These are phyloP conservation scores for Tupiocoris notatus DNA, from an alignment of 2,888 invertebrate genomes.

Conservation along the genomic window DNA sequence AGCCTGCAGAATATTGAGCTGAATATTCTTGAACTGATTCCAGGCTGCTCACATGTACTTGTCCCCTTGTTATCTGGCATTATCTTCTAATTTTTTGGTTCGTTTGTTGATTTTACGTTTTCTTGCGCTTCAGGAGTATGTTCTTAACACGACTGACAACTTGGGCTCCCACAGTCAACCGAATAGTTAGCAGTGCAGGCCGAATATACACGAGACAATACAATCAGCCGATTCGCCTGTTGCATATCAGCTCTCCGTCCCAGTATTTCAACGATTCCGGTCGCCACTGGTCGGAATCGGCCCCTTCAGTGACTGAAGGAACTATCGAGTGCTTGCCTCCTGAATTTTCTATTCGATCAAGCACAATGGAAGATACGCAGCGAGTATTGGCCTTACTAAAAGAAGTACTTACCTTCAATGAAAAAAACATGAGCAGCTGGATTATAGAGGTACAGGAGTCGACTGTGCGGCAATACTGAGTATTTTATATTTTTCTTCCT, in stretches of 20 bases:
- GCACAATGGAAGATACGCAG: slow-evolving; percentile 50
- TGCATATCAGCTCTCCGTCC: too few species aligned
- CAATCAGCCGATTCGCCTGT: too few species aligned
- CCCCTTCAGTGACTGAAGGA: neutral
- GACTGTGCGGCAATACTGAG: neutral
- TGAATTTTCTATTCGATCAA: slow-evolving; percentile 21
- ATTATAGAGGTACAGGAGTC: slow-evolving; percentile 49
- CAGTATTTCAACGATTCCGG: neutral
- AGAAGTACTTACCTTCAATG: slow-evolving; percentile 49
- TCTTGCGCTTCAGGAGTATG: neutral
- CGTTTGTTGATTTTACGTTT: too few species aligned
- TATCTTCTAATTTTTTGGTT: too few species aligned
- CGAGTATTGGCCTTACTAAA: slow-evolving; percentile 48
- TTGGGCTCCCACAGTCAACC: neutral
- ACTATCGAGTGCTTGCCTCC: slow-evolving; percentile 16
- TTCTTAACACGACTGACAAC: neutral
- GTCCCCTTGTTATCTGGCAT: too few species aligned
- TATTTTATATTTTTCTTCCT: neutral
- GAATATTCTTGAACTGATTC: too few species aligned
- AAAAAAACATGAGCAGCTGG: slow-evolving; percentile 50
- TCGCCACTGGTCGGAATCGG: slow-evolving; percentile 6
- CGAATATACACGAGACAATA: too few species aligned
- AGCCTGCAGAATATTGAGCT: too few species aligned
- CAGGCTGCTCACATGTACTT: too few species aligned
- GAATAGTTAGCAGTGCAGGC: too few species aligned